Evolutionary conservation across 2,888 invertebrate genomes (phyloP), one percentile per base, ranked within the genome.

Genomic region (Agrotis clavis): DNA sequence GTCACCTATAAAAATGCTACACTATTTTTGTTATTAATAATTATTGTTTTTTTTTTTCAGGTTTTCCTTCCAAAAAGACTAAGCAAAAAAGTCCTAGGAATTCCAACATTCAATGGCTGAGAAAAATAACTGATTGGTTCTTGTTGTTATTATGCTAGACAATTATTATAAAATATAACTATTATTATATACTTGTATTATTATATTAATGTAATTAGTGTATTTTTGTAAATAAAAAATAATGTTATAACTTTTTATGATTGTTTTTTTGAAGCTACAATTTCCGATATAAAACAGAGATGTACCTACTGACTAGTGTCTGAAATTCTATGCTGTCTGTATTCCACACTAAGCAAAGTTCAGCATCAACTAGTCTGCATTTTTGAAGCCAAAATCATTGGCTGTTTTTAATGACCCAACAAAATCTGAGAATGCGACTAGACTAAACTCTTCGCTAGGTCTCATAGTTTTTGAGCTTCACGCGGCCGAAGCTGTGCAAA

Each of bases 191-290:
- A 48, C 41, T 41, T 41, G 41, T 41, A 41, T 41, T 41, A 48
- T 25, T 30, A 50, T 61, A 41, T 48, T 67, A 76, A 74, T 72
- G 50, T 78, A 71, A 35, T 4, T 54, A 59, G 30, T 72, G 13
- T 75, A 63, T 71, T 78, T 60, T 50, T 75, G 75, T 75, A 75
- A 75, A 75, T 75, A 75, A 77, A 74, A 2, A 4, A 35, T 51
- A 9, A 47, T 35, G 2, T 54, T 25, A 47, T 50, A 47, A 47
- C 4, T 51, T 57, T 18, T 25, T 13, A 14, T 21, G 4, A 2
- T 41, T 47, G 2, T 47, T 76, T 57, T 30, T 53, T 18, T 5
- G 9, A 18, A 30, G 2, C 7, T 50, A 56, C 11, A 6, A 56
- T 56, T 30, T 56, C 56, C 11, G 41, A 41, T 41, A 41, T 41